Percentiles rank a stretch among this genome's conserved stretches.
phyloP scores from a whole-genome alignment of 2,797 vertebrate genomes.

The Rhinichthys osculus region DNA sequence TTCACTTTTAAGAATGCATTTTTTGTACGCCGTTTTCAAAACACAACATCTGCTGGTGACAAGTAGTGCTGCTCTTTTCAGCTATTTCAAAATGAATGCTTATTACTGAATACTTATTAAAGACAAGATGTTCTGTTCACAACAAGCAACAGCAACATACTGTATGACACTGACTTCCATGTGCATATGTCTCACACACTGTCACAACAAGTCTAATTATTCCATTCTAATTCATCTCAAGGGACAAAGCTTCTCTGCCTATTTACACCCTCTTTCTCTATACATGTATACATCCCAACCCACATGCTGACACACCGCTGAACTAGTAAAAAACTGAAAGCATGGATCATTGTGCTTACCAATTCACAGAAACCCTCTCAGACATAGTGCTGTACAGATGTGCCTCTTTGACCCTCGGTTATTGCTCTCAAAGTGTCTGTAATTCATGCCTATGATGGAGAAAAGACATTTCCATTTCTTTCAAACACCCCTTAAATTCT shows the following conservation, averaged over 20 bases:
- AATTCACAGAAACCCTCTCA: slow-evolving; percentile 27
- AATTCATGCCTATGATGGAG: slow-evolving; percentile 26
- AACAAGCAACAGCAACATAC: not conserved
- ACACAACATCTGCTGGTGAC: slow-evolving; percentile 12
- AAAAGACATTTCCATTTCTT: slow-evolving; percentile 36
- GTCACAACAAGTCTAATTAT: slow-evolving; percentile 9
- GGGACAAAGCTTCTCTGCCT: not conserved
- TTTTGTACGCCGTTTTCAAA: not conserved
- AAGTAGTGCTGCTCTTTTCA: slow-evolving; percentile 16
- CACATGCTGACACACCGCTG: not conserved
- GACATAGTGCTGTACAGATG: slow-evolving; percentile 18
- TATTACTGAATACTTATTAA: not conserved
- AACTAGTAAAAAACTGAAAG: not conserved
- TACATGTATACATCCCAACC: not conserved
- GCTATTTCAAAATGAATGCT: not conserved
- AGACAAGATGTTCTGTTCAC: not conserved
- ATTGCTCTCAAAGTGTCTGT: slow-evolving; percentile 34
- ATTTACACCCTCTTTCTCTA: not conserved
- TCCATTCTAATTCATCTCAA: not conserved
- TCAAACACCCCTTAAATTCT: slow-evolving; percentile 36
- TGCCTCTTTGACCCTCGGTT: slow-evolving; percentile 18
- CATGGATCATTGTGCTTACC: not conserved
- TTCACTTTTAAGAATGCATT: not conserved
- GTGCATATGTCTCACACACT: not conserved
- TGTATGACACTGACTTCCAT: not conserved